Evolutionary conservation across 2,888 invertebrate genomes (phyloP).

Genomic region (Torymus tubicola): DNA sequence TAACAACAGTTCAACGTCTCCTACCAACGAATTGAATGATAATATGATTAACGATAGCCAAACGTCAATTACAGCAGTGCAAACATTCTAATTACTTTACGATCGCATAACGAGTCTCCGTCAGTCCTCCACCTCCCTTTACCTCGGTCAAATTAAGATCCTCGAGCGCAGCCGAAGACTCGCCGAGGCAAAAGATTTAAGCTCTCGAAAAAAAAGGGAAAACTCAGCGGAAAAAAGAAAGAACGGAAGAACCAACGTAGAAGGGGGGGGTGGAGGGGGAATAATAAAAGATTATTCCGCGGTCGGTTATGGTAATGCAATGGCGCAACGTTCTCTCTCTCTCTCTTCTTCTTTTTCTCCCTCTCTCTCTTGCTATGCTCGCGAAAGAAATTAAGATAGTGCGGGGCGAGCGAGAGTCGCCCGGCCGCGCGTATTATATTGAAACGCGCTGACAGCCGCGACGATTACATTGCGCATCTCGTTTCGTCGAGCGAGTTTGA

Average conservation of each 20-base stretch:
- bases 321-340: neutral
- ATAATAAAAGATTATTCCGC: conserved; percentile 67
- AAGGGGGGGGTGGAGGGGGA: conserved; percentile 10
- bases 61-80: neutral
- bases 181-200: neutral
- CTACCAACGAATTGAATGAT: no score
- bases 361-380: neutral
- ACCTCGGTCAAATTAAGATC: no score
- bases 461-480: conserved; percentile 51
- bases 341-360: no score
- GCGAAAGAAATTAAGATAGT: conserved; percentile 66
- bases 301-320: conserved; percentile 67
- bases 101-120: no score
- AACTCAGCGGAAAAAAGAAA: neutral
- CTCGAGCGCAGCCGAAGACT: no score
- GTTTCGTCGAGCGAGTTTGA: conserved; percentile 16
- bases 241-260: neutral
- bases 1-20: no score
- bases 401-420: conserved; percentile 46
- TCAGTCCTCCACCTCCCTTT: no score
- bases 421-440: conserved; percentile 51
- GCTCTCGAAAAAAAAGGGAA: neutral
- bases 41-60: neutral
- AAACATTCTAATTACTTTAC: no score
- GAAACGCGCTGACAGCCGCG: conserved; percentile 46